These are phyloP conservation scores for Melanaphis sacchari DNA, from an alignment of 1,140 invertebrate species.

Conservation along the genomic window DNA sequence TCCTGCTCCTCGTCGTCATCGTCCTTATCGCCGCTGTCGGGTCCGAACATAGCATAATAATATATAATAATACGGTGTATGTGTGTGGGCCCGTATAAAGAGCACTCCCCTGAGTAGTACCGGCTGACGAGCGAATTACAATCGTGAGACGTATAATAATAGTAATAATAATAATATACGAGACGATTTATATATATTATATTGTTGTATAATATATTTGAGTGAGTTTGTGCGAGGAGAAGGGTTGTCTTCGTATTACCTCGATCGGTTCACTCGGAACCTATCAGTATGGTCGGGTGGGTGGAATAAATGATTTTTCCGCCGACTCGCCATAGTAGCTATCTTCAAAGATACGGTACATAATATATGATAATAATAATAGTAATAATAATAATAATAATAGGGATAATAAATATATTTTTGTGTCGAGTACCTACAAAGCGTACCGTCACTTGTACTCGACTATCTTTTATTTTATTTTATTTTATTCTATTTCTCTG, in stretches of 20 bases:
- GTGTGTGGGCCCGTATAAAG: background rate
- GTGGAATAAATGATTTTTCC: slow-evolving; percentile 8
- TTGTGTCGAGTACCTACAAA: background rate
- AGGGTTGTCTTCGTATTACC: background rate
- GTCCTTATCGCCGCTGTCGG: background rate
- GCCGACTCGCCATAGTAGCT: background rate
- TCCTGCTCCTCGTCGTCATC: background rate
- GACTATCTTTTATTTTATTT: background rate
- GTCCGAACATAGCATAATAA: background rate
- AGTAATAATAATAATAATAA: background rate
- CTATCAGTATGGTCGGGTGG: background rate
- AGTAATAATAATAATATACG: background rate
- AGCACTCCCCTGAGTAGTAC: slow-evolving; percentile 5
- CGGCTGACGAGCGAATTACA: slow-evolving; percentile 31
- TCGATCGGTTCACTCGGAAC: background rate
- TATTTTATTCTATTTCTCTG: background rate
- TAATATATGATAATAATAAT: background rate
- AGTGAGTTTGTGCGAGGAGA: background rate
- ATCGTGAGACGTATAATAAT: slow-evolving; percentile 14
- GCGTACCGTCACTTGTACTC: background rate
- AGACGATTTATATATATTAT: background rate
- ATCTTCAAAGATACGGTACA: background rate
- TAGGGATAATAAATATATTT: background rate
- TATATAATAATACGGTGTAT: background rate
- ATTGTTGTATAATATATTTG: slow-evolving; percentile 6